These are phyloP conservation scores for Mercenaria mercenaria DNA, from an alignment of 1,140 invertebrate species.

Conservation along the genomic window DNA sequence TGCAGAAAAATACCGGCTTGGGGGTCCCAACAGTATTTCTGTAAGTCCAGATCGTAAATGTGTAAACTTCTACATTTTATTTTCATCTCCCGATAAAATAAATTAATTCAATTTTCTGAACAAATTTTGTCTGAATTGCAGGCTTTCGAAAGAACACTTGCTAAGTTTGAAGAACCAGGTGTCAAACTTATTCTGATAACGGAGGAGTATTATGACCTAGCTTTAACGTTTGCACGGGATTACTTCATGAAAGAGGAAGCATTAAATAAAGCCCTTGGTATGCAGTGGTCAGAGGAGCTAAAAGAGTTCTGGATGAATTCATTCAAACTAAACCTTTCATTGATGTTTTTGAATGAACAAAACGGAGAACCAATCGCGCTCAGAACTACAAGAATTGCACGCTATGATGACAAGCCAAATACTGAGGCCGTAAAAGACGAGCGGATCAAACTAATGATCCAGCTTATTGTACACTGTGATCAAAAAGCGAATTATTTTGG, in stretches of 20 bases:
- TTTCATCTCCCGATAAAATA: too few species aligned
- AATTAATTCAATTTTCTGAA: too few species aligned
- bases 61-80: too few species aligned
- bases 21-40: too few species aligned
- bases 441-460: background rate
- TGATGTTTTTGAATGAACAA: background rate
- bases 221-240: background rate
- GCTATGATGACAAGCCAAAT: background rate
- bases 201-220: background rate
- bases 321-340: background rate
- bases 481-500: constrained; percentile 22
- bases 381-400: background rate
- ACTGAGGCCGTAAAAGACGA: background rate
- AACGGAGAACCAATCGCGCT: background rate
- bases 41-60: too few species aligned
- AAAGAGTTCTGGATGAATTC: background rate
- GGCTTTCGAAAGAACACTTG: background rate
- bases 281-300: background rate
- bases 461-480: background rate
- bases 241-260: background rate
- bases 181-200: background rate
- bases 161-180: background rate
- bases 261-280: background rate
- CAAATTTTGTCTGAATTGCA: background rate
- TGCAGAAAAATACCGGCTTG: too few species aligned